These are phyloP conservation scores for Todus mexicanus DNA, from an alignment of 2,797 vertebrate genomes.

Conservation along the genomic window DNA sequence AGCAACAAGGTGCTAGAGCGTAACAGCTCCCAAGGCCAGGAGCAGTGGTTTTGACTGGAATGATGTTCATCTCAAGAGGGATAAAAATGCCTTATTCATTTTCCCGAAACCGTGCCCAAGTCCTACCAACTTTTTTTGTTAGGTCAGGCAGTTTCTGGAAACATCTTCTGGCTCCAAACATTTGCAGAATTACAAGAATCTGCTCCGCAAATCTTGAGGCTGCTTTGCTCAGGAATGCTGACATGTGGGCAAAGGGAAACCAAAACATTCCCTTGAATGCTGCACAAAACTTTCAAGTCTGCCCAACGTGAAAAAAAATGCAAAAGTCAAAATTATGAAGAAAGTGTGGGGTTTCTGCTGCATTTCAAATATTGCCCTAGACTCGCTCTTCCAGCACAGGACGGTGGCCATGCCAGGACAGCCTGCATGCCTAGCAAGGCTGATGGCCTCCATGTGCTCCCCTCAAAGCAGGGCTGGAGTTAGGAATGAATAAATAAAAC, in stretches of 20 bases:
- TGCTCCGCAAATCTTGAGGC: conserved; percentile 30
- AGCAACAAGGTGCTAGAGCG: not conserved
- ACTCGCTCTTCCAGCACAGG: not conserved
- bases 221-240: conserved; percentile 46
- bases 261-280: conserved; percentile 16
- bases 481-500: conserved; percentile 22
- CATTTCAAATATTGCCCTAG: conserved; percentile 13
- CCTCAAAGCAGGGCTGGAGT: not conserved
- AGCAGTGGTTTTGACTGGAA: not conserved
- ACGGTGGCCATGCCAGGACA: not conserved
- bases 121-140: conserved; percentile 68
- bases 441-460: conserved; percentile 6
- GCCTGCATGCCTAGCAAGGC: not conserved
- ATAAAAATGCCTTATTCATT: conserved; percentile 11
- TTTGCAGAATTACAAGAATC: conserved; percentile 68
- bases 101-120: conserved; percentile 22
- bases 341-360: not conserved
- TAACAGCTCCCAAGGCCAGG: not conserved
- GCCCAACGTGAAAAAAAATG: not conserved
- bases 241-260: conserved; percentile 51
- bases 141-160: conserved; percentile 59
- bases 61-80: not conserved
- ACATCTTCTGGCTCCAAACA: conserved; percentile 73
- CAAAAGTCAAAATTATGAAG: conserved; percentile 2
- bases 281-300: conserved; percentile 20